These are phyloP conservation scores for Nylanderia fulva DNA, from an alignment of 1,140 invertebrate genomes.

Conservation along the genomic window DNA sequence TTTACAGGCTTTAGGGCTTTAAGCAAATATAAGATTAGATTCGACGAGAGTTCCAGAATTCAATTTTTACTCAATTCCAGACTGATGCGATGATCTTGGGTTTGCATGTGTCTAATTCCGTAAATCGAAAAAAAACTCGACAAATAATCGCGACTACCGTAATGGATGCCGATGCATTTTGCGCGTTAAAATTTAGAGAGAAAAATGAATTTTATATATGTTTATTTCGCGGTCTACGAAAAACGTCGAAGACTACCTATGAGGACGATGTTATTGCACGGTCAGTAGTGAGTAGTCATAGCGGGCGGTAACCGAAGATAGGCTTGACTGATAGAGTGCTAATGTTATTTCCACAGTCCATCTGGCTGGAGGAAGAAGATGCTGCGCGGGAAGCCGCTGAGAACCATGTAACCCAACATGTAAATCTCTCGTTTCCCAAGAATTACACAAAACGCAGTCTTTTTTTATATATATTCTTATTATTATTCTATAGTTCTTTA, in stretches of 20 bases:
- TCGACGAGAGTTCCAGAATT: background rate
- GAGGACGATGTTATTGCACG: slow-evolving; percentile 3
- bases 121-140: background rate
- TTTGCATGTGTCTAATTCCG: slow-evolving; percentile 11
- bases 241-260: slow-evolving; percentile 12
- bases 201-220: background rate
- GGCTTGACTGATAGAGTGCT: slow-evolving; percentile 76
- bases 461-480: slow-evolving; percentile 66
- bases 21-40: slow-evolving; percentile 30
- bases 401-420: slow-evolving; percentile 85
- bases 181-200: slow-evolving; percentile 7
- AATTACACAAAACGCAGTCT: slow-evolving; percentile 68
- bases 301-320: slow-evolving; percentile 37
- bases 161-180: slow-evolving; percentile 14
- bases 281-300: slow-evolving; percentile 65
- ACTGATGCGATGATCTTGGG: background rate
- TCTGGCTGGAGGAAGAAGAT: slow-evolving; percentile 89
- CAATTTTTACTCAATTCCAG: slow-evolving; percentile 1
- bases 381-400: slow-evolving; percentile 84
- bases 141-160: background rate
- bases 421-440: slow-evolving; percentile 79
- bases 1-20: slow-evolving; percentile 12
- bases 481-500: slow-evolving; percentile 46
- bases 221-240: slow-evolving; percentile 16
- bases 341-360: slow-evolving; percentile 88